Base-by-base conservation (phyloP, 2,888 invertebrate genomes). In the Apodemia duryi region DNA sequence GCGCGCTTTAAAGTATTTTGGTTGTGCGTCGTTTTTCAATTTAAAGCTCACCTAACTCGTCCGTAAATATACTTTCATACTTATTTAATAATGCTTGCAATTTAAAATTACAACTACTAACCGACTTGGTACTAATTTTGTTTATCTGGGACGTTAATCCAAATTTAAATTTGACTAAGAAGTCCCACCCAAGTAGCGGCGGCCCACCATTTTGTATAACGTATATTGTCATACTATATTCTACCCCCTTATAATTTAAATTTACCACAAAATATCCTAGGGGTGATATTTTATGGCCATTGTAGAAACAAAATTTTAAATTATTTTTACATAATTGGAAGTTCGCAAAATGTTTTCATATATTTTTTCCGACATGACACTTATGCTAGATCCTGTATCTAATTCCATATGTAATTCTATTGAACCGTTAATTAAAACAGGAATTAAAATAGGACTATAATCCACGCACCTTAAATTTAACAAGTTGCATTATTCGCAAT, bases 271-370 rank as follows among this genome's bases (percentile, higher is more conserved):
- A 71, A 69, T 63, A 71, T 5, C 72, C 71, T 10, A 70, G 13
- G 0, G 73, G 74, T 2, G 68, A 60, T 29, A 74, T 72, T 70
- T 70, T 72, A 65, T 73, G 72, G 21, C 73, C 72, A 21, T 70
- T 67, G 54, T 74, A 72, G 1, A 73, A 65, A 65, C 74, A 74
- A 67, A 73, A 70, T 67, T 66, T 73, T 28, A 71, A 54, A 46
- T 62, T 38, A 61, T 68, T 65, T 11, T 43, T 43, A 21, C 63
- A 35, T 32, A 41, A 13, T 54, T 70, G 52, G 29, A 11, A 43
- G 2, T 43, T 43, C 2, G 11, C 11, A 43, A 43, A 43, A 43
- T 43, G 11, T 43, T 43, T 9, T 43, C 2, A 11, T 11, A 43
- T 5, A 43, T 5, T 5, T 43, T 43, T 10, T 43, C 43, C 4